Conservation (phyloP, 2,888 invertebrate species). For the Apantesis nais region DNA sequence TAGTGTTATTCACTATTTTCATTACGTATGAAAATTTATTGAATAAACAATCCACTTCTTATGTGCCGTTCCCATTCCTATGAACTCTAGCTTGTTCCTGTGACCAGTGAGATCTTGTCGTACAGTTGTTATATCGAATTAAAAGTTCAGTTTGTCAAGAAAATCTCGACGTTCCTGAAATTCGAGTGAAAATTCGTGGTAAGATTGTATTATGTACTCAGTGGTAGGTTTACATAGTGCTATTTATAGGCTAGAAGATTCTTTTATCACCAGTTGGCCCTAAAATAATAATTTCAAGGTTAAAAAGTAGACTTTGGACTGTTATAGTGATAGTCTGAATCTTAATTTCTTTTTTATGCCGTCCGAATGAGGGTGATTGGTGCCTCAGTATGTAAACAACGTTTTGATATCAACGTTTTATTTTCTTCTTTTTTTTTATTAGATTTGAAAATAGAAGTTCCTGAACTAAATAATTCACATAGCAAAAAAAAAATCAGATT, state of each 20-base stretch:
- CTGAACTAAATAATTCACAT: not conserved
- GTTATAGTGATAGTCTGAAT: slow-evolving; percentile 6
- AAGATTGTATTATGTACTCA: slow-evolving; percentile 24
- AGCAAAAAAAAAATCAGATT: not conserved
- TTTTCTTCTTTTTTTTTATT: not conserved
- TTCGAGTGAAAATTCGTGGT: slow-evolving; percentile 27
- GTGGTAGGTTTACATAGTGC: slow-evolving; percentile 25
- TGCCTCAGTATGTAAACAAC: slow-evolving; percentile 8
- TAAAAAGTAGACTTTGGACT: slow-evolving; percentile 46
- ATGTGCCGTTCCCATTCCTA: slow-evolving; percentile 18
- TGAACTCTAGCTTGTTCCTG: not conserved
- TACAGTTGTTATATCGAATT: slow-evolving; percentile 18
- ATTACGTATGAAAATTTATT: slow-evolving; percentile 38
- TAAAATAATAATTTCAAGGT: slow-evolving; percentile 43
- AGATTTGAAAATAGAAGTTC: too few species aligned
- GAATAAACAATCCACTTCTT: slow-evolving; percentile 32
- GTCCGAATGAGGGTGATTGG: slow-evolving; percentile 1
- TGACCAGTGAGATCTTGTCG: slow-evolving; percentile 9
- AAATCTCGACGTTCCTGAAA: slow-evolving; percentile 31
- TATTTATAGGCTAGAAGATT: slow-evolving; percentile 37
- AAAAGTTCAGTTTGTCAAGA: slow-evolving; percentile 21
- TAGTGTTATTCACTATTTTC: slow-evolving; percentile 42
- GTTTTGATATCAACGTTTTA: not conserved
- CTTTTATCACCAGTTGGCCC: slow-evolving; percentile 33
- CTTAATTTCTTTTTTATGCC: slow-evolving; percentile 1